These are phyloP conservation scores for Zalophus californianus DNA, from an alignment of 2,797 vertebrate genomes.

Conservation along the genomic window DNA sequence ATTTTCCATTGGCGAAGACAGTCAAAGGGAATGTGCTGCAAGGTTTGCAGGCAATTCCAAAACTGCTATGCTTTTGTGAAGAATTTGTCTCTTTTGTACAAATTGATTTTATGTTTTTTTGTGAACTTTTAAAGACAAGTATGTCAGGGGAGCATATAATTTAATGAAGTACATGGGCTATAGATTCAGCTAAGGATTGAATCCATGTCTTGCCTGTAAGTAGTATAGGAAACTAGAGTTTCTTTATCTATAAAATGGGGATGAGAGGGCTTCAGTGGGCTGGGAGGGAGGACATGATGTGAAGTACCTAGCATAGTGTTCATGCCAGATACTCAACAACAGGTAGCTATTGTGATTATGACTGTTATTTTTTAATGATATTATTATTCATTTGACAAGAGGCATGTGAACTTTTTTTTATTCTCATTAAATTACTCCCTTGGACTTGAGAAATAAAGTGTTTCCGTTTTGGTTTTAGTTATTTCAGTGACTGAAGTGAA, in stretches of 20 bases:
- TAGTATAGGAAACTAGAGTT: not conserved
- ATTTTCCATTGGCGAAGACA: not conserved
- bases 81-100: not conserved
- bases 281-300: not conserved
- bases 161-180: not conserved
- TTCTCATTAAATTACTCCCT: not conserved
- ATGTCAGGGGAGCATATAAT: not conserved
- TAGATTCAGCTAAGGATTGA: not conserved
- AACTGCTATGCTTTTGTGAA: not conserved
- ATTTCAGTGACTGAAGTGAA: constrained; percentile 41
- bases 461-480: constrained; percentile 48
- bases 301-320: no score
- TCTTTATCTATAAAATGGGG: not conserved
- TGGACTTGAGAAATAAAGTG: not conserved
- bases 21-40: not conserved
- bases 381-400: not conserved
- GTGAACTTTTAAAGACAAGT: constrained; percentile 8
- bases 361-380: not conserved
- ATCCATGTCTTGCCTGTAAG: not conserved
- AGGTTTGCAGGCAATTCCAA: constrained; percentile 20
- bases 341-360: not conserved
- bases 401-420: not conserved
- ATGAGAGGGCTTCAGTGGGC: fast-evolving
- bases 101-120: not conserved
- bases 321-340: not conserved